A percentile compares a stretch with the other conserved stretches of the same genome.
Conservation (phyloP, 2,113 vertebrate species). For the Malurus cyaneus region DNA sequence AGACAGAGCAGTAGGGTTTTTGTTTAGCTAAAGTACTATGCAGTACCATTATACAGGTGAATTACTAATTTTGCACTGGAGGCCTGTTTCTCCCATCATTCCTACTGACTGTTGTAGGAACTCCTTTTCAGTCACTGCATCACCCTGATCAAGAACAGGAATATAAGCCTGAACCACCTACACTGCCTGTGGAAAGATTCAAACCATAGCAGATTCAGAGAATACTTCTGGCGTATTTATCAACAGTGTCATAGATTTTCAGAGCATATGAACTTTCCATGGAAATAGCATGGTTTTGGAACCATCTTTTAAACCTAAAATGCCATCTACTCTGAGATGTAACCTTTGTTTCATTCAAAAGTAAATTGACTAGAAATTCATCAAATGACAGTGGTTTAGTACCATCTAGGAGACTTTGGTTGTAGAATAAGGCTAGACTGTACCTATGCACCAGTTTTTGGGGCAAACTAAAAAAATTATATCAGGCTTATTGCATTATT, state of each 20-base stretch:
- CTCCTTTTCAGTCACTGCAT: background rate
- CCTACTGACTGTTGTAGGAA: background rate
- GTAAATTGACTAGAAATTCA: background rate
- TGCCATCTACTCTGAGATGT: background rate
- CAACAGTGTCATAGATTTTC: background rate
- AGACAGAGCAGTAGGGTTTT: background rate
- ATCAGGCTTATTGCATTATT: background rate
- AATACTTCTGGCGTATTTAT: background rate
- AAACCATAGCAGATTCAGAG: background rate
- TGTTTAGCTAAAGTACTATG: background rate
- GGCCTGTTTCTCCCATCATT: background rate
- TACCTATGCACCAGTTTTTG: background rate
- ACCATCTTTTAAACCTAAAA: background rate
- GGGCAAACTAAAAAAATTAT: background rate
- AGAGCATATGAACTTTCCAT: background rate
- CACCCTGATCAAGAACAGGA: background rate
- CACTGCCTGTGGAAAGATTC: background rate
- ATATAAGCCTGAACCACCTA: background rate
- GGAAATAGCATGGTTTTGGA: background rate
- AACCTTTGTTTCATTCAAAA: background rate
- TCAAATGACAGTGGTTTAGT: background rate
- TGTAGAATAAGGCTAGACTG: background rate
- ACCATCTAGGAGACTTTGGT: background rate
- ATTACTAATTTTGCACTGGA: background rate
- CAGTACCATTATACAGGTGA: background rate